These are phyloP conservation scores for Ibidorhyncha struthersii DNA, from an alignment of 2,113 vertebrate species.

Conservation along the genomic window DNA sequence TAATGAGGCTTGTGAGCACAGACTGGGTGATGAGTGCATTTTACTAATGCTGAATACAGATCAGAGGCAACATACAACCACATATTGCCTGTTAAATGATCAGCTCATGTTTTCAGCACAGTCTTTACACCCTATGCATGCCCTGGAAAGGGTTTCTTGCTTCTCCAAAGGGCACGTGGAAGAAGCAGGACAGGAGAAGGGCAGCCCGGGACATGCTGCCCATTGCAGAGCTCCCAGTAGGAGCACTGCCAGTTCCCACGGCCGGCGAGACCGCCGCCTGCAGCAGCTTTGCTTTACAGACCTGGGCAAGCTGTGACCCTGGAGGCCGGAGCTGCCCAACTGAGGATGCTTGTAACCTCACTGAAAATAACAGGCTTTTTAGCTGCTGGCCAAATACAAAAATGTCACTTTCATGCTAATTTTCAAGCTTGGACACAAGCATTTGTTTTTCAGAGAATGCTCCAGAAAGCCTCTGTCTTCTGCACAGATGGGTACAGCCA, in stretches of 20 bases:
- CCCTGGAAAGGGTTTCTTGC: neutral
- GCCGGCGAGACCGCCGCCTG: neutral
- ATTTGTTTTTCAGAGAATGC: slow-evolving; percentile 20
- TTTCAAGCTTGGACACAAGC: slow-evolving; percentile 14
- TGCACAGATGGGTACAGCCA: neutral
- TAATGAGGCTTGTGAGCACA: neutral
- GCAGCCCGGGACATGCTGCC: slow-evolving; percentile 13
- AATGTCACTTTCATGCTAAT: slow-evolving; percentile 58
- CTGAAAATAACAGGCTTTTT: slow-evolving; percentile 2
- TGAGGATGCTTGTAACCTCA: neutral
- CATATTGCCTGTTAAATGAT: neutral
- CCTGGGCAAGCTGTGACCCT: neutral
- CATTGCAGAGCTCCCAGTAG: neutral
- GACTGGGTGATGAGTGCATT: neutral
- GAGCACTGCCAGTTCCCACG: slow-evolving; percentile 35
- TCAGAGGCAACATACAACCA: neutral
- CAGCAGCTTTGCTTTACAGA: neutral
- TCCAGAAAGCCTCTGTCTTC: slow-evolving; percentile 30
- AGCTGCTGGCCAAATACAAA: slow-evolving; percentile 37
- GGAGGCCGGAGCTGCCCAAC: neutral
- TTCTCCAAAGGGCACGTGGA: neutral
- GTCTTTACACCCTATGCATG: neutral
- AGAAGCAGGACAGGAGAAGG: neutral
- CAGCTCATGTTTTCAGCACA: neutral
- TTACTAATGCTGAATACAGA: neutral